Evolutionary conservation across 2,113 vertebrate species (phyloP).

Genomic region (Stegastes partitus): DNA sequence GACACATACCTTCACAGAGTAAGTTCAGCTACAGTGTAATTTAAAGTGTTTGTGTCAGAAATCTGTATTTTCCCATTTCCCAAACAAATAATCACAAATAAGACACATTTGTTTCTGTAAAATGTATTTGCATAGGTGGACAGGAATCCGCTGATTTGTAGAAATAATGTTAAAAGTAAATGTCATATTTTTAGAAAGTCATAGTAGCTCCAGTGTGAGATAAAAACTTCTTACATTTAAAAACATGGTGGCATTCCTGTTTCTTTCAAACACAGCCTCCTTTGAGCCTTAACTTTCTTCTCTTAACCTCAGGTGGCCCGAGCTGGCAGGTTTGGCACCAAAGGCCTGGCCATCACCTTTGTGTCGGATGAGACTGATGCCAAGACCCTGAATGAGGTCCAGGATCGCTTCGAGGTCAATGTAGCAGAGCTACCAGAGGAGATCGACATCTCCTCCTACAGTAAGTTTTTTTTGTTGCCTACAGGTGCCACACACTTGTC

Average conservation of each 20-base stretch:
- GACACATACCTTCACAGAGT: constrained; percentile 93
- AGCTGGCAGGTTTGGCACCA: constrained; percentile 91
- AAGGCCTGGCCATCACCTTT: constrained; percentile 91
- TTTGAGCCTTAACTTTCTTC: not conserved
- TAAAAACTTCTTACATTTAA: too few relatives aligned
- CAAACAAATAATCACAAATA: too few relatives aligned
- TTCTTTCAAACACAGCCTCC: not conserved
- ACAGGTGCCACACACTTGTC: not conserved
- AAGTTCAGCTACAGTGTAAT: constrained; percentile 43
- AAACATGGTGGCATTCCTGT: too few relatives aligned
- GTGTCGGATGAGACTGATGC: constrained; percentile 91
- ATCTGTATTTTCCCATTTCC: not conserved
- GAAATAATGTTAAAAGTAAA: too few relatives aligned
- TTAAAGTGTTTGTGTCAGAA: too few relatives aligned
- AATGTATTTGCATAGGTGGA: too few relatives aligned
- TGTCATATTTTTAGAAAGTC: too few relatives aligned
- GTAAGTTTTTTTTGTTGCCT: constrained; percentile 76
- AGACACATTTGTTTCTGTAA: too few relatives aligned
- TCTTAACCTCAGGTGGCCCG: constrained; percentile 86
- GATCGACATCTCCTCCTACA: constrained; percentile 93
- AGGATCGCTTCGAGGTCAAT: constrained; percentile 93
- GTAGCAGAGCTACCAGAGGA: constrained; percentile 92
- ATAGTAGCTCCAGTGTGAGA: too few relatives aligned
- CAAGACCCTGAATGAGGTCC: constrained; percentile 91
- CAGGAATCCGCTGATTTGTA: too few relatives aligned